phyloP scores from a whole-genome alignment of 53 echinoderm and acorn worm genomes.

The Holothuria leucospilota region DNA sequence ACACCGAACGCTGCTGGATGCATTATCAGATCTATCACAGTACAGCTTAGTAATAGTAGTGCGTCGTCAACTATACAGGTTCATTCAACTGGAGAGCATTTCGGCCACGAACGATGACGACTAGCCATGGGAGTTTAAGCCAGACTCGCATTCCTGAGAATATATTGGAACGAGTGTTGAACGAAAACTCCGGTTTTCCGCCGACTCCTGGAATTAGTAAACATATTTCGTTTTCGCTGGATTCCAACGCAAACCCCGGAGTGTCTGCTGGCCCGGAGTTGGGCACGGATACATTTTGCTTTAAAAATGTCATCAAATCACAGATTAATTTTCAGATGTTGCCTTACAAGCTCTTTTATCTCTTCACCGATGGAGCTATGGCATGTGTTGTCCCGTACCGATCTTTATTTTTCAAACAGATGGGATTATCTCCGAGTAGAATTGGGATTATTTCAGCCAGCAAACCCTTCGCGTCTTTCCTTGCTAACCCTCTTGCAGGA shows the following conservation, averaged over 20 bases:
- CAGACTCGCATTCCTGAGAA: neutral
- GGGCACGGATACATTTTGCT: slow-evolving; percentile 13
- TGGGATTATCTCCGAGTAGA: slow-evolving; percentile 68
- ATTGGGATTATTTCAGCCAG: slow-evolving; percentile 74
- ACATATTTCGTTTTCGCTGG: slow-evolving; percentile 16
- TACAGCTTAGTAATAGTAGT: too few species aligned
- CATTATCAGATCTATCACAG: too few species aligned
- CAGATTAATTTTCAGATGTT: slow-evolving; percentile 64
- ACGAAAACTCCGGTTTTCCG: slow-evolving; percentile 29
- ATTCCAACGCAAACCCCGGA: neutral
- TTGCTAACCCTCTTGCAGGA: slow-evolving; percentile 64
- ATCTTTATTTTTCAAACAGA: slow-evolving; percentile 78
- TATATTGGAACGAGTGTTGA: slow-evolving; percentile 25
- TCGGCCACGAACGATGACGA: too few species aligned
- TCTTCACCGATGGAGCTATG: slow-evolving; percentile 67
- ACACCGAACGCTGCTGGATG: too few species aligned
- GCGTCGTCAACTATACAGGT: too few species aligned
- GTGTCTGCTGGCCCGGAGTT: neutral
- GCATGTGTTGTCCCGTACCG: slow-evolving; percentile 71
- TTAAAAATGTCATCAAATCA: slow-evolving; percentile 15
- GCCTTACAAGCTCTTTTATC: slow-evolving; percentile 70
- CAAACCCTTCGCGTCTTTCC: slow-evolving; percentile 67
- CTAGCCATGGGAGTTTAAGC: too few species aligned
- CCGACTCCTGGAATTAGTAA: slow-evolving; percentile 38
- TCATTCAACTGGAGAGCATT: too few species aligned